Evolutionary conservation across 2,113 vertebrate species (phyloP).

Genomic region (Oncorhynchus masou): DNA sequence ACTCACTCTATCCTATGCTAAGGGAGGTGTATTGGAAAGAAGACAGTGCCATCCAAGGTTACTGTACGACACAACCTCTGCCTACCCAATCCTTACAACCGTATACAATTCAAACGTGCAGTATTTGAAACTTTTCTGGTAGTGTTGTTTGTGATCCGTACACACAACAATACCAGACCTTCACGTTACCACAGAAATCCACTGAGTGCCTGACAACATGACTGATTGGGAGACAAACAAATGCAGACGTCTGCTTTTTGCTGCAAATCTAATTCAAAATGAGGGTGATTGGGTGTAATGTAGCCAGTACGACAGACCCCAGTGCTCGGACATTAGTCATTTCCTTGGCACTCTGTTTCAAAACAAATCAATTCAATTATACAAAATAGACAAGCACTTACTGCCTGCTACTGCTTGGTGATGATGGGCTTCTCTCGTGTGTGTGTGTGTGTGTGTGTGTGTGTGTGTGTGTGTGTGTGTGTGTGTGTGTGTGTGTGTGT

Average conservation of each 20-base stretch:
- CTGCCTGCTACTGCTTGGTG: too few species aligned
- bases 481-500: neutral
- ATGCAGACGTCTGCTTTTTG: neutral
- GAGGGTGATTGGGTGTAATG: neutral
- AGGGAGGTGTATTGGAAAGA: too few species aligned
- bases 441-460: neutral
- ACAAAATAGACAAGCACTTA: constrained; percentile 24
- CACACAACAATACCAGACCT: neutral
- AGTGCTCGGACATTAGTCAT: constrained; percentile 14
- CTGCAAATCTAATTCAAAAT: neutral
- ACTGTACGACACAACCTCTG: too few species aligned
- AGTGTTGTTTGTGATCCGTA: too few species aligned
- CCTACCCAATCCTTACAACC: too few species aligned
- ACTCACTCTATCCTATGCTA: too few species aligned
- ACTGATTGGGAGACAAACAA: neutral
- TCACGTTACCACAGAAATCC: neutral
- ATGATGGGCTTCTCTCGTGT: neutral
- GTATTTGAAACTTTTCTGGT: too few species aligned
- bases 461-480: neutral
- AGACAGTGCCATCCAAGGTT: too few species aligned
- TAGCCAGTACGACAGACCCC: neutral
- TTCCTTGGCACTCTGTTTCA: constrained; percentile 27
- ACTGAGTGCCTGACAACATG: neutral
- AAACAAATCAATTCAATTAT: constrained; percentile 54
- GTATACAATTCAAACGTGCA: too few species aligned